phyloP scores from a whole-genome alignment of 2,888 invertebrate genomes.

The Zootermopsis nevadensis region DNA sequence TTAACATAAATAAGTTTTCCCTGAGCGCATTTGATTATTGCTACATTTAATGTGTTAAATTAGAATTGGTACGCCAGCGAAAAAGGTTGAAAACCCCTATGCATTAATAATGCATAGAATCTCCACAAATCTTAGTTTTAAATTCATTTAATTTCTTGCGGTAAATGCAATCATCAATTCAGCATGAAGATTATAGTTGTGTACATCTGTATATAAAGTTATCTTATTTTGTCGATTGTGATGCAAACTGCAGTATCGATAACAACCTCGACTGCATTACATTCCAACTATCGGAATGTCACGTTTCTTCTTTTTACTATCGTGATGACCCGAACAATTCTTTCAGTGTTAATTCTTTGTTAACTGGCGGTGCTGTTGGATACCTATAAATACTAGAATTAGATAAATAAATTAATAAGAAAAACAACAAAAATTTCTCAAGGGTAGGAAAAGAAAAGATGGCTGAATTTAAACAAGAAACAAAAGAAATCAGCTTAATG shows the following conservation, averaged over 20 bases:
- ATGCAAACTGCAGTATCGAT: neutral
- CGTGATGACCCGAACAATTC: neutral
- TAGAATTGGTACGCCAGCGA: no score
- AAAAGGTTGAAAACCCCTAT: no score
- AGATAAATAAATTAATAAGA: conserved; percentile 22
- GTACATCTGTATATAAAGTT: neutral
- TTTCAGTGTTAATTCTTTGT: conserved; percentile 10
- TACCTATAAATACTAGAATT: conserved; percentile 19
- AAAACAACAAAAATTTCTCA: neutral
- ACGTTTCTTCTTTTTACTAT: neutral
- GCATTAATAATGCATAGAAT: no score
- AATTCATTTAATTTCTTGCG: no score
- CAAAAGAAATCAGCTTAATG: neutral
- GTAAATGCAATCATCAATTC: neutral
- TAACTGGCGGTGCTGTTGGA: neutral
- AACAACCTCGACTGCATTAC: neutral
- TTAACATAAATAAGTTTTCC: no score
- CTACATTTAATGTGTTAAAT: no score
- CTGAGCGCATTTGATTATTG: no score
- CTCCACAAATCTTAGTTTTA: no score
- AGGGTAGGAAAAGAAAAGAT: neutral
- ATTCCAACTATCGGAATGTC: conserved; percentile 11
- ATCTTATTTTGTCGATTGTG: neutral
- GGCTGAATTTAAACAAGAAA: neutral
- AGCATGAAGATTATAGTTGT: neutral